Conservation (phyloP, 92 coral and sea anemone species). For the Plumapathes pennacea region DNA sequence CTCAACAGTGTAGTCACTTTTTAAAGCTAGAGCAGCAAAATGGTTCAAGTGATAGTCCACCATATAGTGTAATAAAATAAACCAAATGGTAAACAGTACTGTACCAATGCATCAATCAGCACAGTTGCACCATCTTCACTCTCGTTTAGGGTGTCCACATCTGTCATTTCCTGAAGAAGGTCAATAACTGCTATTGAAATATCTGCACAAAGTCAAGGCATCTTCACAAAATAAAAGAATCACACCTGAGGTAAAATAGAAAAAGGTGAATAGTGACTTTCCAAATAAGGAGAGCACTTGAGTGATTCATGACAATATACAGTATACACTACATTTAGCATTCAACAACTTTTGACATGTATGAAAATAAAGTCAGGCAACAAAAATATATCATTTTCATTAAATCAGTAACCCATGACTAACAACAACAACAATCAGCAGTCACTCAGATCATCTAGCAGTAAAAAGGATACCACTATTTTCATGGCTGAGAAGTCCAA, state of each 20-base stretch:
- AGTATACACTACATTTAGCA: too few species aligned
- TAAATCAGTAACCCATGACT: not conserved
- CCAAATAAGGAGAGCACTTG: not conserved
- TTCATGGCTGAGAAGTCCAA: slow-evolving; percentile 94
- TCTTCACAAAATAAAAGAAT: slow-evolving; percentile 11
- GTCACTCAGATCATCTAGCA: not conserved
- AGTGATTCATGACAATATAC: not conserved
- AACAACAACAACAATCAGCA: not conserved
- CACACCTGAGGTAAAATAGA: too few species aligned
- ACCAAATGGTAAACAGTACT: not conserved
- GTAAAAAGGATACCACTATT: slow-evolving; percentile 91
- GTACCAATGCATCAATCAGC: slow-evolving; percentile 86
- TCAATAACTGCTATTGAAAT: slow-evolving; percentile 78
- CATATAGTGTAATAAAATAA: too few species aligned
- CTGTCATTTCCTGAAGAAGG: slow-evolving; percentile 90
- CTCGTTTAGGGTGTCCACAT: slow-evolving; percentile 88
- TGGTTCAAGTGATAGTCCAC: too few species aligned
- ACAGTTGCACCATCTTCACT: slow-evolving; percentile 93
- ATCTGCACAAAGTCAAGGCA: slow-evolving; percentile 60
- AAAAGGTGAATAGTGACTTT: not conserved
- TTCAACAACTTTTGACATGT: too few species aligned
- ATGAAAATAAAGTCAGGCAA: too few species aligned
- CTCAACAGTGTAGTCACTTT: not conserved
- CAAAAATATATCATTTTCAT: not conserved
- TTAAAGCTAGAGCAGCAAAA: not conserved